Evolutionary conservation across 2,113 vertebrate genomes (phyloP), one percentile per base, ranked within the genome.

Genomic region (Rhombomys opimus): DNA sequence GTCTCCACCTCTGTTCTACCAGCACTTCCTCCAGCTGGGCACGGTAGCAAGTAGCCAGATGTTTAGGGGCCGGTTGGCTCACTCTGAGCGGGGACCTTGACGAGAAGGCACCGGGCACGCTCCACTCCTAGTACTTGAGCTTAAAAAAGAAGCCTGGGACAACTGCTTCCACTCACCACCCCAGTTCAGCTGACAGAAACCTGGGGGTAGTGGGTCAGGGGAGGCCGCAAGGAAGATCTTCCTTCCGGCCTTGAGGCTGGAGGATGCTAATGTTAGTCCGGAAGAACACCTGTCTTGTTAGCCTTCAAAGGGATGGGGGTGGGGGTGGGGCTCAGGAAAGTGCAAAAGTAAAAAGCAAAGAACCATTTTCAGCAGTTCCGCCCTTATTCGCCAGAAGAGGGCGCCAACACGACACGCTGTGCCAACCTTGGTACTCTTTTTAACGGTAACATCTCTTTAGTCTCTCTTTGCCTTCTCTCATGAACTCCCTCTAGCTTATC

Each of bases 351-450:
- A 87, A 67, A 92, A 89, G n/a, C 27, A 20, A 41, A 65, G 75
- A 87, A 52, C 5, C 54, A 68, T 32, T 46, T 73, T 86, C 73
- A 77, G 61, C 57, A 52, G 76, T 76, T 87, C 61, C 78, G 73
- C 57, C 41, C 54, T 65, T 41, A 41, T 38, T n/a, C 70, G 92
- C 97, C 97, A 97, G 86, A 52, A 97, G 97, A 46, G 96, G 97
- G 97, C 89, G 92, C 81, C 93, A 96, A 78, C 2, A 89, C 0
- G 0, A 90, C 96, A 78, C 2, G 5, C 20, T 5, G 46, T 2
- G 35, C 85, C 38, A 46, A 30, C 59, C 59, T 46, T 85, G n/a
- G 30, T 4, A 30, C 3, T 57, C 54, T 57, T 18, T 46, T 18
- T 46, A 46, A 4, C 46, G 4, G 46, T 46, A 46, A 46, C 46